A percentile compares a stretch with the other conserved stretches of the same genome.
Evolutionary conservation across 2,113 vertebrate genomes (phyloP).

Genomic region (Pampusana beccarii): DNA sequence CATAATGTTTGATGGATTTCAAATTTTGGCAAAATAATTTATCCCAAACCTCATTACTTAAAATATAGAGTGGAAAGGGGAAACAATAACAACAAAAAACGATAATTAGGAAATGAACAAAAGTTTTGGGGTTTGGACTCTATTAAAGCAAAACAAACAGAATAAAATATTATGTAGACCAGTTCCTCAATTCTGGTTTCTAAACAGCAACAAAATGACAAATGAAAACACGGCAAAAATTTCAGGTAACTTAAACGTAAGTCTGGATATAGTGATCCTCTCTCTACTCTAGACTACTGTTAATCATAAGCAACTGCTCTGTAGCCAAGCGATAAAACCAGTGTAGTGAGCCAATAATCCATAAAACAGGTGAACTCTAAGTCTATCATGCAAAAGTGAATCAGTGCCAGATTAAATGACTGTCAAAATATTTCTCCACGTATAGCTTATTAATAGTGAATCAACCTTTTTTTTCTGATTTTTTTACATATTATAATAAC

Average conservation of each 20-base stretch:
- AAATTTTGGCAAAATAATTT: conserved; percentile 7
- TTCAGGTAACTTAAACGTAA: neutral
- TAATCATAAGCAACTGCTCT: neutral
- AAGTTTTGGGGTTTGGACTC: neutral
- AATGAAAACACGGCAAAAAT: neutral
- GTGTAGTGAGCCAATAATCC: neutral
- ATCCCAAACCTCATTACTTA: neutral
- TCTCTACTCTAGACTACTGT: neutral
- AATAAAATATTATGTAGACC: neutral
- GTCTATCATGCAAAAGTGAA: neutral
- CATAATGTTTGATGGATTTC: neutral
- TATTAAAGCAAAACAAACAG: neutral
- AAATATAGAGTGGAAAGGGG: neutral
- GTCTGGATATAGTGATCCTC: neutral
- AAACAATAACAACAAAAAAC: neutral
- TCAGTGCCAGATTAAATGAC: neutral
- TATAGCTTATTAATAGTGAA: neutral
- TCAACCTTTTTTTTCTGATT: neutral
- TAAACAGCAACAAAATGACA: neutral
- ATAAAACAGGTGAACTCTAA: neutral
- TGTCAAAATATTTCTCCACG: neutral
- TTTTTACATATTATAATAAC: neutral
- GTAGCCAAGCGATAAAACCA: neutral
- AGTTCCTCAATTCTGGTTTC: neutral
- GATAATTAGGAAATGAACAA: neutral